Percentiles rank a stretch among this genome's conserved stretches.
Conservation (phyloP, 2,113 vertebrate species). For the Corvus moneduloides region DNA sequence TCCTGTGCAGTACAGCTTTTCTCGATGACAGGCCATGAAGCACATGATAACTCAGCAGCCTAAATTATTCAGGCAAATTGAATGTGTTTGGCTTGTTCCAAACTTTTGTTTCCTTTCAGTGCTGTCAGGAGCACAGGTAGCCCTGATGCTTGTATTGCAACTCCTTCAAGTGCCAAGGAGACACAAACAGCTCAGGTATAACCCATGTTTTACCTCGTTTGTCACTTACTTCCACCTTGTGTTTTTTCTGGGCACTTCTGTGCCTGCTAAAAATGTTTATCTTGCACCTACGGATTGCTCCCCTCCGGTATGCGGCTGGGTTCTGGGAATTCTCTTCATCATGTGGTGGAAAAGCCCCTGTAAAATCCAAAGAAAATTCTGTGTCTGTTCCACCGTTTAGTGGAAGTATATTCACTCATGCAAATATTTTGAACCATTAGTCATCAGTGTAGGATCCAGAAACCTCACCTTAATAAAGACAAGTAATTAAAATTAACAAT, state of each 20-base stretch:
- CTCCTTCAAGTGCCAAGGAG: background rate
- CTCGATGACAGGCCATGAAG: constrained; percentile 9
- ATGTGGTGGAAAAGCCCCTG: background rate
- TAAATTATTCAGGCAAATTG: constrained; percentile 55
- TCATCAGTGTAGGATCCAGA: background rate
- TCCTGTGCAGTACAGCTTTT: background rate
- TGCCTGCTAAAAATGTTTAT: background rate
- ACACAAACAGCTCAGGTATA: background rate
- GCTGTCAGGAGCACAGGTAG: constrained; percentile 51
- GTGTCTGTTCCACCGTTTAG: background rate
- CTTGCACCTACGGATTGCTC: background rate
- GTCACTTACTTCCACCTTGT: background rate
- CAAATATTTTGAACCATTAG: constrained; percentile 6
- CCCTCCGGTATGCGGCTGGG: background rate
- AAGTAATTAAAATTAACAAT: constrained; percentile 35
- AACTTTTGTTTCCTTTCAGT: constrained; percentile 37
- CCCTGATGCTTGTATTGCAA: background rate
- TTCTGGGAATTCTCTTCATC: background rate
- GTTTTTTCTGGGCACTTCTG: background rate
- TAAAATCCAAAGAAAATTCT: background rate
- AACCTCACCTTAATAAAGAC: constrained; percentile 31
- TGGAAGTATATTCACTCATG: background rate
- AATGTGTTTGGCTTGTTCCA: constrained; percentile 42
- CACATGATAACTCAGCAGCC: constrained; percentile 48
- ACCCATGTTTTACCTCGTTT: background rate